These are phyloP conservation scores for Stichodactyla helianthus DNA, from an alignment of 64 coral and sea anemone genomes.

Conservation along the genomic window DNA sequence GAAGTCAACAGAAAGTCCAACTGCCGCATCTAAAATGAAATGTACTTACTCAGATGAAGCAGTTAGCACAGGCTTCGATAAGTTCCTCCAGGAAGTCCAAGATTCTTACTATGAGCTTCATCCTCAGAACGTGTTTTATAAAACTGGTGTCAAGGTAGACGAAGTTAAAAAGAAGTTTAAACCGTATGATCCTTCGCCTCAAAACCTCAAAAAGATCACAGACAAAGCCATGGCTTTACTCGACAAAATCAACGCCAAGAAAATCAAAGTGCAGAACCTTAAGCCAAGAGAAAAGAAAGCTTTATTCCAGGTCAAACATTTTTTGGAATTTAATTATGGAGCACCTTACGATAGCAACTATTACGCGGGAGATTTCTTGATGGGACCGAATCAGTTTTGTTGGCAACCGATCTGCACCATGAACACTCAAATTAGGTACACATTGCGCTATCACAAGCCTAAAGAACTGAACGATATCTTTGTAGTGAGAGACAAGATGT, in stretches of 20 bases:
- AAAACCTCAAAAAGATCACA: conserved; percentile 55
- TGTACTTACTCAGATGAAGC: conserved; percentile 66
- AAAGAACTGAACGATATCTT: conserved; percentile 13
- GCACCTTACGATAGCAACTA: conserved; percentile 75
- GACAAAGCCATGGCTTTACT: conserved; percentile 50
- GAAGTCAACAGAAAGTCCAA: background rate
- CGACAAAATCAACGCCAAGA: conserved; percentile 26
- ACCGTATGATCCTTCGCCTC: conserved; percentile 63
- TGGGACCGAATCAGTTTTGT: conserved; percentile 83
- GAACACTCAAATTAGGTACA: background rate
- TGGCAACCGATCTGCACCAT: conserved; percentile 47
- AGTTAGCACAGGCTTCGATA: conserved; percentile 41
- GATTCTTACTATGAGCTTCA: conserved; percentile 41
- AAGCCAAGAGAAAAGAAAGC: conserved; percentile 91
- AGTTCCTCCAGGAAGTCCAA: conserved; percentile 68
- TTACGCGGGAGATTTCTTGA: conserved; percentile 66
- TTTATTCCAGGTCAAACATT: conserved; percentile 78
- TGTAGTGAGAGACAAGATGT: conserved; percentile 11
- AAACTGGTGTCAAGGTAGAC: background rate
- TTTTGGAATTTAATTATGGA: conserved; percentile 55
- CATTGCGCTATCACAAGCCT: conserved; percentile 10
- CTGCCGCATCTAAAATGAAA: background rate
- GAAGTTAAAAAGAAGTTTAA: conserved; percentile 46
- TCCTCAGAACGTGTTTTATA: conserved; percentile 23
- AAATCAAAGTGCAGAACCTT: conserved; percentile 24